Percentiles rank a stretch among this genome's conserved stretches.
These are phyloP conservation scores for Aleiodes sp. DNA, from an alignment of 1,140 invertebrate genomes.

Conservation along the genomic window DNA sequence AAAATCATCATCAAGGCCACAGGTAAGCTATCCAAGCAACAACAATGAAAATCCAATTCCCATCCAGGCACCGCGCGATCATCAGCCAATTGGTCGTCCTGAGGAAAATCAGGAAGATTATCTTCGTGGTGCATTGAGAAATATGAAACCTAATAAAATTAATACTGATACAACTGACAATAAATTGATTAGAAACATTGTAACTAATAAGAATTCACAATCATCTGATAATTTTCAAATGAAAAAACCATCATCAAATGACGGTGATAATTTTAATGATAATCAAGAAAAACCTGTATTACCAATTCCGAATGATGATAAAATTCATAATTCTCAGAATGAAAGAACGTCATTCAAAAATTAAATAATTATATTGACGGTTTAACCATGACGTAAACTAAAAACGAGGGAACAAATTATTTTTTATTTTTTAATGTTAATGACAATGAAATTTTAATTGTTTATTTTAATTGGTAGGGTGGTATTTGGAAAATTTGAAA, in stretches of 20 bases:
- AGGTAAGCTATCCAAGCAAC: conserved; percentile 59
- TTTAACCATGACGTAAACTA: too few species aligned
- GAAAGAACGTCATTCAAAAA: too few species aligned
- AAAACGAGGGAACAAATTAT: too few species aligned
- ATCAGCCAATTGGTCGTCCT: conserved; percentile 40
- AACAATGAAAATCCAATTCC: conserved; percentile 47
- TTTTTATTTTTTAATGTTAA: too few species aligned
- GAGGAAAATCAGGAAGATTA: conserved; percentile 41
- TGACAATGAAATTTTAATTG: too few species aligned
- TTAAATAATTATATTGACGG: too few species aligned
- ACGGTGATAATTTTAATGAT: neutral
- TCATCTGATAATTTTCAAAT: neutral
- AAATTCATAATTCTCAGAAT: too few species aligned
- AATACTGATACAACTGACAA: neutral
- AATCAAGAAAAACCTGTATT: conserved; percentile 15
- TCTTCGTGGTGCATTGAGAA: conserved; percentile 32
- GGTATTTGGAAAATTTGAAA: too few species aligned
- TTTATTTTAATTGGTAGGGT: too few species aligned
- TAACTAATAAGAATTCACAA: neutral
- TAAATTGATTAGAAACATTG: neutral
- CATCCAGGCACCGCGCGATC: conserved; percentile 47
- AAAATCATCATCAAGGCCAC: conserved; percentile 38
- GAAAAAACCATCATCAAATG: neutral
- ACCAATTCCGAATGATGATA: conserved; percentile 11
- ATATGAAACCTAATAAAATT: conserved; percentile 20